Evolutionary conservation across 2,888 invertebrate species (phyloP).

Genomic region (Podabrus alpinus): DNA sequence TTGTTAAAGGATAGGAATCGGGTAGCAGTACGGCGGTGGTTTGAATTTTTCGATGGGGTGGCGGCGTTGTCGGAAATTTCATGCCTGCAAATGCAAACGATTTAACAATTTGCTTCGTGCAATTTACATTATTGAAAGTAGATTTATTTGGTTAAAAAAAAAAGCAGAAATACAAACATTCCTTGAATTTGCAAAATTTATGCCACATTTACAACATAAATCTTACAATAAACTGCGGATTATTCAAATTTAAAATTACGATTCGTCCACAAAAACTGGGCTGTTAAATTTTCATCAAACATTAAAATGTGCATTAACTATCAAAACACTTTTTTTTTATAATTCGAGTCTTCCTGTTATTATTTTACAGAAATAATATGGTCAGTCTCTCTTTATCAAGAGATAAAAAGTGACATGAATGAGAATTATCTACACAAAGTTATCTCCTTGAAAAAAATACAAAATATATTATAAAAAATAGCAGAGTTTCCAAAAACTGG

Average conservation of each 20-base stretch:
- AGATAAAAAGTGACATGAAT: not conserved
- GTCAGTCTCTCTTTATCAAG: not conserved
- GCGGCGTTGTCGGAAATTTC: conserved; percentile 83
- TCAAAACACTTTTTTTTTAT: not conserved
- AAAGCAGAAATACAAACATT: not conserved
- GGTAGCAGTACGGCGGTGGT: conserved; percentile 53
- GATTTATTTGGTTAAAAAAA: not conserved
- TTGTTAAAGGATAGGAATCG: conserved; percentile 71
- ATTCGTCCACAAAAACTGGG: too few species aligned
- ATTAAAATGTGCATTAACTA: not conserved
- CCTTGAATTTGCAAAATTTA: not conserved
- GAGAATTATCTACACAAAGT: not conserved
- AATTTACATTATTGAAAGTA: not conserved
- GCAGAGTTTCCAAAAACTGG: not conserved
- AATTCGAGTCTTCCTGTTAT: not conserved
- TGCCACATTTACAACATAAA: not conserved
- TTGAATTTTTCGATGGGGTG: conserved; percentile 68
- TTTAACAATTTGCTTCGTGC: not conserved
- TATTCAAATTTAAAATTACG: not conserved
- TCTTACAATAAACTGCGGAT: not conserved
- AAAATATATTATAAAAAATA: not conserved
- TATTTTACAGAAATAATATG: not conserved
- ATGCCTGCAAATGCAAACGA: conserved; percentile 51
- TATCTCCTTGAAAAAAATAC: not conserved
- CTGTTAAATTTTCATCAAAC: too few species aligned